Base-by-base conservation (phyloP, 2,888 invertebrate species). In the Doris montereyensis region DNA sequence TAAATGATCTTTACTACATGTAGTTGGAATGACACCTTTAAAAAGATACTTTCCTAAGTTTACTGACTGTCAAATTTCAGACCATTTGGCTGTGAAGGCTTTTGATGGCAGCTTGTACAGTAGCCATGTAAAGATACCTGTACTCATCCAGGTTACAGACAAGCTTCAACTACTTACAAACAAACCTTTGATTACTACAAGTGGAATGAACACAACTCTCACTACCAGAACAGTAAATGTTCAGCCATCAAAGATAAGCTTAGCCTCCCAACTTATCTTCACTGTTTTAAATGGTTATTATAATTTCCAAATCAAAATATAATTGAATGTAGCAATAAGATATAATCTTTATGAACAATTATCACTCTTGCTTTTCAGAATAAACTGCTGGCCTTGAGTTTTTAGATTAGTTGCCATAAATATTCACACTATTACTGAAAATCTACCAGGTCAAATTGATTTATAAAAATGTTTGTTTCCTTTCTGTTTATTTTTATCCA, bases 31-130 rank as follows among this genome's bases (percentile, higher is more conserved):
- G n/a, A n/a, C n/a, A n/a, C n/a, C n/a, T 2, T 71, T n/a, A n/a
- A 35, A 35, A 71, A 32, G 34, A 70, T n/a, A 30, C 34, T 10
- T 4, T 28, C n/a, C 34, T 24, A 70, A 26, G 2, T 17, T 32
- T 8, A 32, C 34, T 70, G 13, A 2, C 4, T 21, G n/a, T 58
- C 68, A 26, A 24, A n/a, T 81, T 80, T 1, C 79, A 87, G 87
- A 84, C 76, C 80, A 73, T 60, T 81, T 85, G 13, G 73, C 78
- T 10, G 73, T 87, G 30, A 81, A 84, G 73, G 85, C 83, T 1
- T 84, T 79, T 77, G 88, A 88, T 81, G 83, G 84, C 24, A 83
- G 85, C 78, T 72, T 86, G 76, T 78, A 79, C 76, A 88, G 86
- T 81, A 73, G 81, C 10, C 72, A 68, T 21, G 78, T 77, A 24